Base-by-base conservation (phyloP, 2,888 invertebrate species). In the Agrypnus murinus region DNA sequence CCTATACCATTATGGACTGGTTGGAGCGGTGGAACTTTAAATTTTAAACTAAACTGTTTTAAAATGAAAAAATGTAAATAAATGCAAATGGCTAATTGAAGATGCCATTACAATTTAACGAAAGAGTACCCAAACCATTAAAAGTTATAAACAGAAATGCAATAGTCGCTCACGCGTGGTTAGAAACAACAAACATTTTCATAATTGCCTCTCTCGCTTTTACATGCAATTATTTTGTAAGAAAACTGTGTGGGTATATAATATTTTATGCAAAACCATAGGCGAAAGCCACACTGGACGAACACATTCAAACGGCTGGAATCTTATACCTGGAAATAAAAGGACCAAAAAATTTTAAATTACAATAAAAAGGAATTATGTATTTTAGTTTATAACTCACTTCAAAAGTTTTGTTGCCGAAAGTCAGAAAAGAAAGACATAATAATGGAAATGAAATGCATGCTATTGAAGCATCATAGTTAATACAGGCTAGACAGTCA, bases 91-190 rank as follows among this genome's bases (percentile, higher is more conserved):
- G 25, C 25, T 60, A 62, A 62, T 62, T 62, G 46, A 36, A 36
- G 62, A 12, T 46, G 62, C 48, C 34, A 62, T 62, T 62, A 34
- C 62, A 62, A 62, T 62, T 62, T 62, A 62, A 34, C 62, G 46
- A 62, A 62, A 25, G 32, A 62, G 50, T 63, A 36, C 63, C 46
- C 36, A 48, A 63, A 50, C 63, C 50, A 50, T 46, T 63, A 32
- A n/a, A 25, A 62, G 48, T 62, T 62, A 48, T 19, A 19, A 48
- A 46, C 62, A 63, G 50, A 48, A 63, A 50, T 50, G 50, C 32
- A 63, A 36, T 50, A 50, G 50, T 36, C 48, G 46, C 62, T 63
- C 63, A 50, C 63, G 63, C 63, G 50, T 63, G 50, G 63, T 63
- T 48, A 40, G 36, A 32, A 50, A 63, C 64, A 55, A 65, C 45